Percentiles rank a stretch among this genome's conserved stretches.
Conservation (phyloP, 2,113 vertebrate species). For the Lasiurus borealis region DNA sequence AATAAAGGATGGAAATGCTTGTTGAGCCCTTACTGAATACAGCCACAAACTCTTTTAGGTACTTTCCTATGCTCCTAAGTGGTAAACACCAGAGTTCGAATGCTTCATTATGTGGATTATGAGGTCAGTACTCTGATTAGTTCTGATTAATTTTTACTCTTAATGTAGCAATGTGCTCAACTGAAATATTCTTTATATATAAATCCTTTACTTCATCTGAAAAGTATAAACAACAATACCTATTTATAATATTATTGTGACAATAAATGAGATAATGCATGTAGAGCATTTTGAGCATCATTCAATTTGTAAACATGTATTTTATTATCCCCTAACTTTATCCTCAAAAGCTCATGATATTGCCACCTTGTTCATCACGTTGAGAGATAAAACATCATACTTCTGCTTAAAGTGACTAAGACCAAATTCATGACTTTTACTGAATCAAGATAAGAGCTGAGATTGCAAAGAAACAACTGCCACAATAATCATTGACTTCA, state of each 20-base stretch:
- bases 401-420: neutral
- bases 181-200: neutral
- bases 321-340: neutral
- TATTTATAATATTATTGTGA: neutral
- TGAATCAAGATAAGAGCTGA: neutral
- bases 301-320: neutral
- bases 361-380: neutral
- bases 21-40: neutral
- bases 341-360: neutral
- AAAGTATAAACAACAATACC: neutral
- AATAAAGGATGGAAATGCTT: slow-evolving; percentile 17
- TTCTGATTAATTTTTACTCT: neutral
- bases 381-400: neutral
- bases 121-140: neutral
- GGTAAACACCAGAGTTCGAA: neutral
- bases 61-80: neutral
- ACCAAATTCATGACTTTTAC: neutral
- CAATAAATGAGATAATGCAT: neutral
- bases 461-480: neutral
- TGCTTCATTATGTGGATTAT: neutral
- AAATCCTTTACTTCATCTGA: neutral
- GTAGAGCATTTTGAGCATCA: neutral
- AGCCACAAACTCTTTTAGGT: neutral
- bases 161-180: neutral
- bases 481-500: neutral